These are phyloP conservation scores for Clitarchus hookeri DNA, from an alignment of 2,888 invertebrate genomes.

Conservation along the genomic window DNA sequence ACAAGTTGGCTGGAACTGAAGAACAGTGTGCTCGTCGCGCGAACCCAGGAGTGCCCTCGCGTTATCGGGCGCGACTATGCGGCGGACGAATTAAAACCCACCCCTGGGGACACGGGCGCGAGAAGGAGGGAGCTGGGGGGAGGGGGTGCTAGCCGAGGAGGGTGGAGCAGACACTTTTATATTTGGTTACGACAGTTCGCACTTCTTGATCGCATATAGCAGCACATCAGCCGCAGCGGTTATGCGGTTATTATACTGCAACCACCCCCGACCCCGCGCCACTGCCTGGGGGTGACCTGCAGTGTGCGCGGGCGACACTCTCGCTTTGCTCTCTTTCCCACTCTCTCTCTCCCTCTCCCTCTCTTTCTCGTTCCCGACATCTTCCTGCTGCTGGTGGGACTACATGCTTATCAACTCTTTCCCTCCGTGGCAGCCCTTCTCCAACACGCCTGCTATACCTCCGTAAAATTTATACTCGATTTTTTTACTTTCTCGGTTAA, in stretches of 20 bases:
- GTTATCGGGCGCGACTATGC: background rate
- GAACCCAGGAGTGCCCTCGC: background rate
- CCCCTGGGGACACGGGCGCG: background rate
- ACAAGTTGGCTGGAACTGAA: background rate
- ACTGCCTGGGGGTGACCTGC: background rate
- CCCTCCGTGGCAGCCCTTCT: too few relatives aligned
- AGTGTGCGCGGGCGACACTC: background rate
- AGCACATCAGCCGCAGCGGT: slow-evolving; percentile 14
- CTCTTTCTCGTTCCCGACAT: too few relatives aligned
- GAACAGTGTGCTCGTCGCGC: background rate
- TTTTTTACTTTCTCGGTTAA: too few relatives aligned
- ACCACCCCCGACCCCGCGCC: background rate
- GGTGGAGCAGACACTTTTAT: slow-evolving; percentile 4
- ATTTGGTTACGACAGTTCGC: slow-evolving; percentile 14
- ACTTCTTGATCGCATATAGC: slow-evolving; percentile 14
- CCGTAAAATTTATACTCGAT: too few relatives aligned
- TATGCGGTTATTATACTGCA: slow-evolving; percentile 6
- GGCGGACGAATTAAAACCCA: background rate
- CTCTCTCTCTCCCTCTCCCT: too few relatives aligned
- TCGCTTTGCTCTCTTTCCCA: background rate
- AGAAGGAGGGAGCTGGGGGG: background rate
- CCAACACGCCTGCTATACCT: too few relatives aligned
- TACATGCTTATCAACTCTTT: too few relatives aligned
- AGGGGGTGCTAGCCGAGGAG: background rate
- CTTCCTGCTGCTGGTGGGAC: too few relatives aligned